phyloP scores from a whole-genome alignment of 23 tunicate genomes.

The Phallusia fumigata region DNA sequence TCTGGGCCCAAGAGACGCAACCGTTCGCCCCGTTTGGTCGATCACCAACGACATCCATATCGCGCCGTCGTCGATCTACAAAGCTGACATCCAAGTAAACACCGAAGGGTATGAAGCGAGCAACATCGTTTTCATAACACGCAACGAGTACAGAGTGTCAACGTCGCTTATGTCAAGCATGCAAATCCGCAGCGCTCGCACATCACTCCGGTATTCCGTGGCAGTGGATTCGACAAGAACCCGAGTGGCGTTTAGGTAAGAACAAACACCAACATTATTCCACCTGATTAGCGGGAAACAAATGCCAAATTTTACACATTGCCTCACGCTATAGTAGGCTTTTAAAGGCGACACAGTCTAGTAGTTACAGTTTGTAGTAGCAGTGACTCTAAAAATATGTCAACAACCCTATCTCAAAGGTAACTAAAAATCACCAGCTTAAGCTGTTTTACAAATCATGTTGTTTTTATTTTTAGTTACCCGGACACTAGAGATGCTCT shows the following conservation, averaged over 20 bases:
- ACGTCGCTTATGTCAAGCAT: not conserved
- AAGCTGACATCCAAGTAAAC: not conserved
- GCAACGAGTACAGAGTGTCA: not conserved
- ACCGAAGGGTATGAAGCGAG: not conserved
- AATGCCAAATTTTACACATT: too few relatives aligned
- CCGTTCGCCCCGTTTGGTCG: not conserved
- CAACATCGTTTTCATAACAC: not conserved
- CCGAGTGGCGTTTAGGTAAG: not conserved
- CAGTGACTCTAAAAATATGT: too few relatives aligned
- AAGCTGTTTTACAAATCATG: too few relatives aligned
- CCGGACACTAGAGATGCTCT: not conserved
- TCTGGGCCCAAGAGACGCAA: not conserved
- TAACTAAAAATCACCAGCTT: too few relatives aligned
- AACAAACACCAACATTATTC: not conserved
- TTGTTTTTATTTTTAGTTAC: not conserved
- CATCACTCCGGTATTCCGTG: not conserved
- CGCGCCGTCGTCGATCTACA: not conserved
- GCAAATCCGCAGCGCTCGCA: not conserved
- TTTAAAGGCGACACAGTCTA: too few relatives aligned
- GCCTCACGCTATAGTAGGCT: too few relatives aligned
- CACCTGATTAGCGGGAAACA: too few relatives aligned
- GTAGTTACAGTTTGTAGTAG: too few relatives aligned
- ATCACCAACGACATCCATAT: not conserved
- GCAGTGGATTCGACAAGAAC: not conserved
- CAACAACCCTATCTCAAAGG: too few relatives aligned